These are phyloP conservation scores for Psilopsiagon aymara DNA, from an alignment of 2,113 vertebrate genomes.

Conservation along the genomic window DNA sequence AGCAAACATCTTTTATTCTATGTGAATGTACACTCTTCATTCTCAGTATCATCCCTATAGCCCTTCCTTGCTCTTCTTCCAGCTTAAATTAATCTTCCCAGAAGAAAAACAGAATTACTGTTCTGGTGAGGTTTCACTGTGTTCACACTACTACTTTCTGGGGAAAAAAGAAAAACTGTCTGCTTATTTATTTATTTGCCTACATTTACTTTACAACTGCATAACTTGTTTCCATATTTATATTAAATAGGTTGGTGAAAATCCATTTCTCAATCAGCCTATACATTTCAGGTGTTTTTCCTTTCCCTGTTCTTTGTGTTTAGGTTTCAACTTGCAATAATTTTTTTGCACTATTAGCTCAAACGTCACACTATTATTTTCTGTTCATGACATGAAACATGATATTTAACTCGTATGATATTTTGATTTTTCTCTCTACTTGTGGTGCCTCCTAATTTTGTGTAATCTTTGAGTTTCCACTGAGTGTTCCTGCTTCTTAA, in stretches of 20 bases:
- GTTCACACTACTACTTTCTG: neutral
- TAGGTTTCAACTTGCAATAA: neutral
- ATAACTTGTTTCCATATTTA: neutral
- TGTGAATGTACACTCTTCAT: neutral
- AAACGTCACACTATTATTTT: neutral
- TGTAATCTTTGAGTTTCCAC: neutral
- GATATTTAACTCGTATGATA: neutral
- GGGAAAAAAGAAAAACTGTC: neutral
- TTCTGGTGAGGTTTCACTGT: neutral
- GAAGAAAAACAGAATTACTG: neutral
- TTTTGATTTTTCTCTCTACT: neutral
- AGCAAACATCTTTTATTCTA: neutral
- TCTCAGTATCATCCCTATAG: neutral
- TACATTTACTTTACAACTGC: neutral
- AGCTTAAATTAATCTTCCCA: neutral
- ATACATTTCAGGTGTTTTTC: neutral
- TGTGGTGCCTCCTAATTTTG: neutral
- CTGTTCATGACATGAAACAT: neutral
- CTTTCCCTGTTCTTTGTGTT: neutral
- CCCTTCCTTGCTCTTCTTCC: neutral
- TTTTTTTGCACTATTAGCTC: neutral
- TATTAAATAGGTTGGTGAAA: neutral
- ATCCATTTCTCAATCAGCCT: neutral
- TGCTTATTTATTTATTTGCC: neutral
- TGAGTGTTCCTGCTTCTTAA: neutral